phyloP scores from a whole-genome alignment of 2,113 vertebrate genomes.

The Tapirus terrestris region DNA sequence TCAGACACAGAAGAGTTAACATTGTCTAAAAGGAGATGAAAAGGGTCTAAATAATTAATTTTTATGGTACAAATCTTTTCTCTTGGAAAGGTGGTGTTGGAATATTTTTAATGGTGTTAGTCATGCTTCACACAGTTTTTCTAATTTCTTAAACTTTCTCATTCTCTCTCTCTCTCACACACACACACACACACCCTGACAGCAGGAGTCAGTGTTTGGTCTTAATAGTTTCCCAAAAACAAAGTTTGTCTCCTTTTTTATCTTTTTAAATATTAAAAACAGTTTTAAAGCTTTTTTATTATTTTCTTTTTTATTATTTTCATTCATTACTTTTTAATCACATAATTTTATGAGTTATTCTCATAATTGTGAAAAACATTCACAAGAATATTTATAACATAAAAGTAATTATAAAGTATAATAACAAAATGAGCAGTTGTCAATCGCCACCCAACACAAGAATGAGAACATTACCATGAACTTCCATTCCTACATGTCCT shows the following conservation, averaged over 20 bases:
- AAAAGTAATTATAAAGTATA: neutral
- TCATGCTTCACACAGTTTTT: neutral
- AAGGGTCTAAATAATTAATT: neutral
- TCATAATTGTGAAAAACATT: neutral
- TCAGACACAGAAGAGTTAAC: neutral
- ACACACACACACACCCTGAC: neutral
- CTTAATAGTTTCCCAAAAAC: neutral
- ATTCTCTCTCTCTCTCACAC: neutral
- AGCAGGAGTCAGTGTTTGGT: neutral
- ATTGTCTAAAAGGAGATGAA: neutral
- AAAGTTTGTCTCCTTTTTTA: neutral
- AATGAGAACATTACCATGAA: neutral
- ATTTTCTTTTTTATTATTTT: neutral
- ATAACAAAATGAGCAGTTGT: neutral
- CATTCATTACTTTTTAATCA: neutral
- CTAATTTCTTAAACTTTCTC: neutral
- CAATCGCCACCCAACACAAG: neutral
- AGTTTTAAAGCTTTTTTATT: neutral
- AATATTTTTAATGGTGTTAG: neutral
- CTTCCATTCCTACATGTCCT: neutral
- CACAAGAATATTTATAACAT: neutral
- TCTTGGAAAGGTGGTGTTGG: neutral
- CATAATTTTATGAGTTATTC: neutral
- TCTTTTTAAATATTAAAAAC: neutral
- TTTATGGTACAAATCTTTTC: neutral